phyloP scores from a whole-genome alignment of 2,113 vertebrate species.

The Siphamia tubifer region DNA sequence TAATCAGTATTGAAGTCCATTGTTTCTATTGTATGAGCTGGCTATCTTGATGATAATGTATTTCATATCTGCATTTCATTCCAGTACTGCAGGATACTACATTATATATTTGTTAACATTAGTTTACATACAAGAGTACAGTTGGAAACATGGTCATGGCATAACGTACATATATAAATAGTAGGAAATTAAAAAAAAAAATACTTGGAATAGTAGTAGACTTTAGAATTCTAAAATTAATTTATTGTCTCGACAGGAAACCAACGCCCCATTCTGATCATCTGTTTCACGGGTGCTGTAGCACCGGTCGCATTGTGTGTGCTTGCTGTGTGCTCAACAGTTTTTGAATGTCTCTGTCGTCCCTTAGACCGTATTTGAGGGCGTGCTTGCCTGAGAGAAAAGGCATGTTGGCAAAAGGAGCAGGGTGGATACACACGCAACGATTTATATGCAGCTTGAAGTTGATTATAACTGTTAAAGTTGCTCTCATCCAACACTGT shows the following conservation, averaged over 20 bases:
- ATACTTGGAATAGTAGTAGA: too few species aligned
- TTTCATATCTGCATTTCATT: too few species aligned
- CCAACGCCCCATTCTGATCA: constrained; percentile 32
- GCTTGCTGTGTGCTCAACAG: constrained; percentile 11
- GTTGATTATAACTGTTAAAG: not conserved
- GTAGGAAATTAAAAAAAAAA: too few species aligned
- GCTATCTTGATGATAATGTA: too few species aligned
- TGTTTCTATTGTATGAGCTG: too few species aligned
- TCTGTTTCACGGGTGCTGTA: constrained; percentile 66
- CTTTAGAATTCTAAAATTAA: constrained; percentile 27
- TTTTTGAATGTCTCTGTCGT: constrained; percentile 8
- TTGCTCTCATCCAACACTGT: not conserved
- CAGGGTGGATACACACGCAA: not conserved
- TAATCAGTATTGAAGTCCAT: too few species aligned
- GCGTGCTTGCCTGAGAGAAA: constrained; percentile 29
- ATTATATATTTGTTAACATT: too few species aligned
- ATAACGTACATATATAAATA: too few species aligned
- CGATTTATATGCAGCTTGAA: not conserved
- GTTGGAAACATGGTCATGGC: too few species aligned
- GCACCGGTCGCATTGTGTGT: constrained; percentile 47
- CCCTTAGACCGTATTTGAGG: not conserved
- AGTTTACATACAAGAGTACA: too few species aligned
- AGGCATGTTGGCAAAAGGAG: constrained; percentile 18
- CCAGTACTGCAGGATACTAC: too few species aligned
- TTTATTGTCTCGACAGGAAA: constrained; percentile 72